These are phyloP conservation scores for Microplitis demolitor DNA, from an alignment of 1,140 invertebrate species.

Conservation along the genomic window DNA sequence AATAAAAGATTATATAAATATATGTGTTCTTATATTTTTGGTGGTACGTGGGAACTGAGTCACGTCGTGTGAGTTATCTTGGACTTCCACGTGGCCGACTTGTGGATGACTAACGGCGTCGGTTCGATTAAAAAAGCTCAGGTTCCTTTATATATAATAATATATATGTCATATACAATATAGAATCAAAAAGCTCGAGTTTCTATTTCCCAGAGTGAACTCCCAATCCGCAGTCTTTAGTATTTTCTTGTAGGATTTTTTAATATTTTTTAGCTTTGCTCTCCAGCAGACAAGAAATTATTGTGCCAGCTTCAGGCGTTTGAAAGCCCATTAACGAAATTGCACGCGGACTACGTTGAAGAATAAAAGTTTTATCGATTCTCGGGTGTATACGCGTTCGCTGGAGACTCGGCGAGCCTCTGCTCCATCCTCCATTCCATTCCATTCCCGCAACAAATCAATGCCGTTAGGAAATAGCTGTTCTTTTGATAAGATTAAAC, in stretches of 20 bases:
- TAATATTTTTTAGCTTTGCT: not conserved
- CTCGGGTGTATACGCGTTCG: no score
- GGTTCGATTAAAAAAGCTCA: constrained; percentile 13
- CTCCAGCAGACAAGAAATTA: not conserved
- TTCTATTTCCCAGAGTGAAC: not conserved
- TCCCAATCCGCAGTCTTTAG: not conserved
- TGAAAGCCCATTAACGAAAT: constrained; percentile 21
- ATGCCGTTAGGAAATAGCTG: no score
- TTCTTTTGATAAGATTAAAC: no score
- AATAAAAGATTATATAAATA: not conserved
- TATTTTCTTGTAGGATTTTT: not conserved
- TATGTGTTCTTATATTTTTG: not conserved
- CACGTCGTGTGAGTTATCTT: constrained; percentile 21
- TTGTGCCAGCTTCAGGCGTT: constrained; percentile 11
- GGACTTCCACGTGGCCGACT: constrained; percentile 19
- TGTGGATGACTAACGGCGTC: constrained; percentile 18
- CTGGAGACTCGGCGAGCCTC: no score
- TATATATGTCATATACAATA: no score
- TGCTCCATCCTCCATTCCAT: no score
- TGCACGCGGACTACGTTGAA: not conserved
- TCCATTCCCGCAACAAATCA: no score
- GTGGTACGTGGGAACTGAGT: not conserved
- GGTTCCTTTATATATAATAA: not conserved
- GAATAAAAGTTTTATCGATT: constrained; percentile 1
- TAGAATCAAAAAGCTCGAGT: not conserved